Conservation (phyloP, 1,140 invertebrate genomes). For the Nixonia krombeini region DNA sequence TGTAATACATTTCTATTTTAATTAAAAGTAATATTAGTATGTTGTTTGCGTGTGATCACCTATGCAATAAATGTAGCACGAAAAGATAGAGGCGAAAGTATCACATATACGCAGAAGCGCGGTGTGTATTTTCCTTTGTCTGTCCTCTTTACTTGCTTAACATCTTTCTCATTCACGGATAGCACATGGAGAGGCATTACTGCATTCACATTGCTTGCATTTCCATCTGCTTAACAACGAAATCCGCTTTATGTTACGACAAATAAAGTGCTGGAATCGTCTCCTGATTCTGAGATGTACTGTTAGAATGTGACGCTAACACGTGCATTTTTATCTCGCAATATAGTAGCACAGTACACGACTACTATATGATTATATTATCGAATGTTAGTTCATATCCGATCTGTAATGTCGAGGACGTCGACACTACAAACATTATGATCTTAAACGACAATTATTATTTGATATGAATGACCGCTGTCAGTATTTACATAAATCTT, state of each 20-base stretch:
- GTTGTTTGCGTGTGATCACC: slow-evolving; percentile 16
- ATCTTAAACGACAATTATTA: too few species aligned
- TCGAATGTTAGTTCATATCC: too few species aligned
- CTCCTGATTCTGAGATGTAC: slow-evolving; percentile 55
- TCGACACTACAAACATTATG: too few species aligned
- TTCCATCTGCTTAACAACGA: slow-evolving; percentile 66
- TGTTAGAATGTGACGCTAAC: slow-evolving; percentile 37
- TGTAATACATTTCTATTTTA: too few species aligned
- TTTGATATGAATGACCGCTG: too few species aligned
- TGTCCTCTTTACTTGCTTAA: slow-evolving; percentile 16
- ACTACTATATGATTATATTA: too few species aligned
- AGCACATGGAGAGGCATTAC: slow-evolving; percentile 52
- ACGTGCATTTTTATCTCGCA: neutral
- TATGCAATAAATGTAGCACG: slow-evolving; percentile 17
- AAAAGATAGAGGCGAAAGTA: slow-evolving; percentile 25
- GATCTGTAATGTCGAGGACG: too few species aligned
- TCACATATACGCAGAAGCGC: slow-evolving; percentile 4
- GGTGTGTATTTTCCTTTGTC: neutral
- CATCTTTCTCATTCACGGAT: slow-evolving; percentile 18
- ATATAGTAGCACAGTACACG: neutral
- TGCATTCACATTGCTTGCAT: slow-evolving; percentile 60
- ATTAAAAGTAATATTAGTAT: neutral
- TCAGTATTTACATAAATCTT: too few species aligned
- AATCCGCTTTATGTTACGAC: slow-evolving; percentile 67
- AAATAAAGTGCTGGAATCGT: slow-evolving; percentile 55